Evolutionary conservation across 2,113 vertebrate species (phyloP).

Genomic region (Elephantulus edwardii): DNA sequence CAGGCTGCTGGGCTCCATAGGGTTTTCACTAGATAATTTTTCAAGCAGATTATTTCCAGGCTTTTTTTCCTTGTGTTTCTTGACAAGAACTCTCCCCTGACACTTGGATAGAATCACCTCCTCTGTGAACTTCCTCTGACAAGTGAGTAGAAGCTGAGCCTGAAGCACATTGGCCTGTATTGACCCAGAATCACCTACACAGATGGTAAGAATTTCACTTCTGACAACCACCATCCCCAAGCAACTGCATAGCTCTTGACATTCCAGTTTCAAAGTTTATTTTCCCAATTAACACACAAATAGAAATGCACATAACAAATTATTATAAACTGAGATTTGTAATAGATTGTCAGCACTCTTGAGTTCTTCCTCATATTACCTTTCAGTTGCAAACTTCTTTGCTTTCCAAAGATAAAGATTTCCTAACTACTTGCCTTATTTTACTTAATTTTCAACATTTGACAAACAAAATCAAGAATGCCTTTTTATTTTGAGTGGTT

Average conservation of each 20-base stretch:
- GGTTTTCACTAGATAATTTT: too few relatives aligned
- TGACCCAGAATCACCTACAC: too few relatives aligned
- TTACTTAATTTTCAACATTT: not conserved
- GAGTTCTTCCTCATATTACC: fast-evolving
- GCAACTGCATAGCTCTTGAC: not conserved
- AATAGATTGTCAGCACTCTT: not conserved
- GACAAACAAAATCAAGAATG: too few relatives aligned
- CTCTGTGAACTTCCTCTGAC: not conserved
- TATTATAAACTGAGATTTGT: not conserved
- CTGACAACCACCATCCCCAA: too few relatives aligned
- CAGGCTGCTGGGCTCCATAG: too few relatives aligned
- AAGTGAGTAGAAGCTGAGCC: not conserved
- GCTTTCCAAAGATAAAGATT: not conserved
- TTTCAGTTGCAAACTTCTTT: too few relatives aligned
- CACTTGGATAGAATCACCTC: not conserved
- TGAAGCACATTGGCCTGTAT: too few relatives aligned
- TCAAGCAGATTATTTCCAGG: not conserved
- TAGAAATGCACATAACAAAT: not conserved
- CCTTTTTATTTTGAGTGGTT: too few relatives aligned
- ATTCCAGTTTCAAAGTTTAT: not conserved
- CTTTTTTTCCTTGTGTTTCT: not conserved
- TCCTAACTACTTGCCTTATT: not conserved
- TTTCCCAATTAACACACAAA: not conserved
- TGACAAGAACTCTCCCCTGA: not conserved
- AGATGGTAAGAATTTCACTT: too few relatives aligned